phyloP scores from a whole-genome alignment of 2,113 vertebrate genomes.

The Capreolus pygargus region DNA sequence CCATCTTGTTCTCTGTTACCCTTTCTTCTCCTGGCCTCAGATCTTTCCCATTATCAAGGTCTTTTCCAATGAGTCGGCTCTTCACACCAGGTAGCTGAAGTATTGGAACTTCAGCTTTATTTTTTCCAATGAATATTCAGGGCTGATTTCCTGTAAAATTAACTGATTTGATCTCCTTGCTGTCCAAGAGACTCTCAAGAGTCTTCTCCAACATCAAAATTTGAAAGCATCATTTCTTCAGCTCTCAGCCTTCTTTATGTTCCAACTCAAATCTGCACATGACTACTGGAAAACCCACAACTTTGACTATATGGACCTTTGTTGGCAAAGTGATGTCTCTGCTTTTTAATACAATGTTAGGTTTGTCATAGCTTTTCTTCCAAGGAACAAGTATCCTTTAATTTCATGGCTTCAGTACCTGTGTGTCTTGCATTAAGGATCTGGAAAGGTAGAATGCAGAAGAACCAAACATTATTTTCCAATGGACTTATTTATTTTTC shows the following conservation, averaged over 20 bases:
- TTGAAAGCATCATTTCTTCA: background rate
- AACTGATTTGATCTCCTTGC: background rate
- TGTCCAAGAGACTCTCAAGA: background rate
- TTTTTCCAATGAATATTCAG: background rate
- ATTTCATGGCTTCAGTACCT: background rate
- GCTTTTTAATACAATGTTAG: background rate
- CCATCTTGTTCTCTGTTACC: background rate
- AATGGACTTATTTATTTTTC: background rate
- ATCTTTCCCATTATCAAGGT: background rate
- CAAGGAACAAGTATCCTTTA: background rate
- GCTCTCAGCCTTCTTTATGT: background rate
- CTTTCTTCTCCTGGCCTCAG: background rate
- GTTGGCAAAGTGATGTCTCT: background rate
- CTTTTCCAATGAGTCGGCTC: background rate
- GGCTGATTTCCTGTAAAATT: background rate
- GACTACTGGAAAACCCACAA: background rate
- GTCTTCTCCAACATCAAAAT: background rate
- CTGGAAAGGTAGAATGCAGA: background rate
- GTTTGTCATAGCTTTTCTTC: background rate
- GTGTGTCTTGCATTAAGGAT: background rate
- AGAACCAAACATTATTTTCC: background rate
- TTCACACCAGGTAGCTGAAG: background rate
- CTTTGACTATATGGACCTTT: background rate
- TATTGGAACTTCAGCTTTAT: background rate
- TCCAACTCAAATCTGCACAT: background rate